Evolutionary conservation across 2,113 vertebrate species (phyloP).

Genomic region (Elachura formosa): DNA sequence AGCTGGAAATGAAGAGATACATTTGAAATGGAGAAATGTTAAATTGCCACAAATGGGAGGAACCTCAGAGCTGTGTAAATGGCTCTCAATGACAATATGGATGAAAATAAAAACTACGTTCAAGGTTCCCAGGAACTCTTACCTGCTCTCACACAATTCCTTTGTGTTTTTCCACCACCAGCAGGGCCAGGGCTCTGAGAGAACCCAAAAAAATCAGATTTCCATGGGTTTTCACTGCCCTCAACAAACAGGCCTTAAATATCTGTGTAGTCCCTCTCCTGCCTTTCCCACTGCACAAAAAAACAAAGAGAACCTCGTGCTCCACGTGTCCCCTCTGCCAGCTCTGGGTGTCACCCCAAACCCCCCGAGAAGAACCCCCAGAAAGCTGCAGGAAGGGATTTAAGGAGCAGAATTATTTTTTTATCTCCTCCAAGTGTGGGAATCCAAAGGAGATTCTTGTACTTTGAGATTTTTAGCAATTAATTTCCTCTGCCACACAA

Average conservation of each 20-base stretch:
- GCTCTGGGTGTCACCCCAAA: background rate
- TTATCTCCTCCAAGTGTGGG: background rate
- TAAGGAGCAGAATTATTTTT: background rate
- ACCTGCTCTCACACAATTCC: background rate
- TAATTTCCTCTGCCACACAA: background rate
- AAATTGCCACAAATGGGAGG: background rate
- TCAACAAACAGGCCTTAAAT: background rate
- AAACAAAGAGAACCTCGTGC: accelerated
- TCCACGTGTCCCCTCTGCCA: background rate
- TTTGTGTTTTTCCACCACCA: background rate
- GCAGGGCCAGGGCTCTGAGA: background rate
- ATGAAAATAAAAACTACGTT: background rate
- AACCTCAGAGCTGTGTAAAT: background rate
- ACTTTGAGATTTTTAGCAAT: background rate
- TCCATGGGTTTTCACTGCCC: background rate
- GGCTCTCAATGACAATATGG: too few species aligned
- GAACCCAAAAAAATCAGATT: background rate
- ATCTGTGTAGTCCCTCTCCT: background rate
- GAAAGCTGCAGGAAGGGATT: background rate
- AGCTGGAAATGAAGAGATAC: background rate
- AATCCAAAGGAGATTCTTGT: background rate
- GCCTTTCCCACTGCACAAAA: background rate
- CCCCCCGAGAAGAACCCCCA: background rate
- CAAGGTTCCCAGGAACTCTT: background rate
- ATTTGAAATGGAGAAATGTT: background rate